These are phyloP conservation scores for Drosophila hawaiiensis DNA, from an alignment of 2,888 invertebrate genomes.

Conservation along the genomic window DNA sequence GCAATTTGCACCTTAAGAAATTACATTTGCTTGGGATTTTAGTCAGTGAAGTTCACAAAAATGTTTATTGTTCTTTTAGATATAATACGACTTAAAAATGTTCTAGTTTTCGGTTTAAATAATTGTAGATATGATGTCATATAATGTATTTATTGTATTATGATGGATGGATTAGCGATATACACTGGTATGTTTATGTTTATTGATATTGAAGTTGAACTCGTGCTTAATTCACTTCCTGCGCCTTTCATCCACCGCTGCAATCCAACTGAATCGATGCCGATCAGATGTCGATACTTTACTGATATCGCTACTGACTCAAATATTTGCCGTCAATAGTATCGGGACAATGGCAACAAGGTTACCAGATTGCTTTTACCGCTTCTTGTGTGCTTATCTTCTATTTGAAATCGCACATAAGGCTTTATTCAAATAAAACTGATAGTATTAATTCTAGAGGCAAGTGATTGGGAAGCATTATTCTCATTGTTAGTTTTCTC, in stretches of 20 bases:
- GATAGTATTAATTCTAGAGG: neutral
- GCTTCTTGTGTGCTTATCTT: neutral
- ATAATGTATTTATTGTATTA: neutral
- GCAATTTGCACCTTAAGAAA: neutral
- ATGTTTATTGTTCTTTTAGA: neutral
- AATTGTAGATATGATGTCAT: neutral
- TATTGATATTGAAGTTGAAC: neutral
- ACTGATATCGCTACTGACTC: too few relatives aligned
- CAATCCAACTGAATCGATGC: too few relatives aligned
- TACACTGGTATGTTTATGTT: neutral
- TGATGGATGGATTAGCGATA: neutral
- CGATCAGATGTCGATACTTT: too few relatives aligned
- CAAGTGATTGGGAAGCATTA: neutral
- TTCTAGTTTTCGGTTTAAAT: neutral
- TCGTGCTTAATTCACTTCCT: neutral
- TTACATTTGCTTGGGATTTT: neutral
- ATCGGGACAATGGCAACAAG: too few relatives aligned
- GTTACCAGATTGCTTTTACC: too few relatives aligned
- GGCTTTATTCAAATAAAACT: neutral
- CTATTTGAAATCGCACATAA: neutral
- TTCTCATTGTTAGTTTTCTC: neutral
- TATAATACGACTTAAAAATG: neutral
- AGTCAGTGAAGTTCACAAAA: neutral
- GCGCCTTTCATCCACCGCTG: too few relatives aligned
- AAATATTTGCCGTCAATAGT: too few relatives aligned